Percentiles rank a stretch among this genome's conserved stretches.
Conservation (phyloP, 2,797 vertebrate species). For the Sarcoramphus papa region DNA sequence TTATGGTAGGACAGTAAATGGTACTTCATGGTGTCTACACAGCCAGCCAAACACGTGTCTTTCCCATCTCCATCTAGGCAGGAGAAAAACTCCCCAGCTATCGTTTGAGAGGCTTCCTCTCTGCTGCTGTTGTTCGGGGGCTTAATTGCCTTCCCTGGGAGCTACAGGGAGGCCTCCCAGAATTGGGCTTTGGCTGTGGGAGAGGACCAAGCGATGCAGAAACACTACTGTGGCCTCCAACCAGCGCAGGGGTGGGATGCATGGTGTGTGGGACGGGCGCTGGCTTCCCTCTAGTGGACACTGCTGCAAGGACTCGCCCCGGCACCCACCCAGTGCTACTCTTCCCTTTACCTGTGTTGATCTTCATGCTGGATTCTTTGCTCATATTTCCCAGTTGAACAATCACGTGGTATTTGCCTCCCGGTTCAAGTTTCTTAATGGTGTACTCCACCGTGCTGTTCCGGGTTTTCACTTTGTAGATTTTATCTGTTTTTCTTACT, state of each 20-base stretch:
- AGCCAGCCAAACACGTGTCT: background rate
- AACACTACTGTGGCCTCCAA: background rate
- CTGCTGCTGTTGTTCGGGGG: rapidly evolving
- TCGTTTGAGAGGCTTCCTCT: background rate
- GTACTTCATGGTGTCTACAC: too few species aligned
- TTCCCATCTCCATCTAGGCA: background rate
- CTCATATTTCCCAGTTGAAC: conserved; percentile 96
- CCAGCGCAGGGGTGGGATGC: background rate
- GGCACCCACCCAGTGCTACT: background rate
- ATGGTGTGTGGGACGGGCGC: background rate
- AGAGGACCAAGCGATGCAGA: background rate
- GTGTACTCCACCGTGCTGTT: conserved; percentile 94
- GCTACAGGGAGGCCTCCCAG: background rate
- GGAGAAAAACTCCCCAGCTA: background rate
- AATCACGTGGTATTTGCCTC: conserved; percentile 88
- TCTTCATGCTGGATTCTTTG: conserved; percentile 89
- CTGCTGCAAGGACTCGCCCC: background rate
- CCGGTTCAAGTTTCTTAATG: conserved; percentile 86
- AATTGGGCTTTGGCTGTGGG: background rate
- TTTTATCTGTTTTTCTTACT: conserved; percentile 84
- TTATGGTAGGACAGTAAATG: background rate
- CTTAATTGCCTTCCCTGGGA: background rate
- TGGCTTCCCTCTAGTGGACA: background rate
- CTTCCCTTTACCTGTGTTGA: conserved; percentile 82
- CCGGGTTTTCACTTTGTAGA: conserved; percentile 86